phyloP scores from a whole-genome alignment of 2,888 invertebrate species.

The Cephus pulcher region DNA sequence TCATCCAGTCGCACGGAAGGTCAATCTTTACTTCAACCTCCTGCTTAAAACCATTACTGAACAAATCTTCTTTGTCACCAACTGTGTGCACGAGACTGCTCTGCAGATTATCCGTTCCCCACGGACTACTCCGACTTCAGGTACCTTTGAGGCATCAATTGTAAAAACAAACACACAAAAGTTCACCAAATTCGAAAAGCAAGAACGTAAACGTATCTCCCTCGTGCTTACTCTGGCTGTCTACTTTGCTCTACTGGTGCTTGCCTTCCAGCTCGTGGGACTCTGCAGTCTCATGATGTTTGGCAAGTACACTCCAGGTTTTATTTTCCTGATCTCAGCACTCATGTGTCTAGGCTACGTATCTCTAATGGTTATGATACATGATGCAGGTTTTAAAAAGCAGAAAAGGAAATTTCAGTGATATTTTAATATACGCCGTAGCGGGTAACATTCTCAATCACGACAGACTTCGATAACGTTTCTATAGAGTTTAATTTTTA shows the following conservation, averaged over 20 bases:
- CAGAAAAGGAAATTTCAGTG: slow-evolving; percentile 49
- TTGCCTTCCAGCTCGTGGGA: slow-evolving; percentile 49
- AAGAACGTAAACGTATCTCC: slow-evolving; percentile 44
- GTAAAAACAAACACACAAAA: not conserved
- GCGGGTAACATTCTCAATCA: slow-evolving; percentile 3
- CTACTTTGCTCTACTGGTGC: slow-evolving; percentile 52
- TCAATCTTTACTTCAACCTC: slow-evolving; percentile 48
- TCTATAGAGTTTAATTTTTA: not conserved
- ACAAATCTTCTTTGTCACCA: slow-evolving; percentile 46
- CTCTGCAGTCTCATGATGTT: slow-evolving; percentile 49
- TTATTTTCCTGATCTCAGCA: slow-evolving; percentile 54
- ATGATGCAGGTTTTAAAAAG: slow-evolving; percentile 36
- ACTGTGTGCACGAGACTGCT: slow-evolving; percentile 39
- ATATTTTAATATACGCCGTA: slow-evolving; percentile 15
- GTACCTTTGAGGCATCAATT: not conserved
- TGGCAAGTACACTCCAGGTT: slow-evolving; percentile 60
- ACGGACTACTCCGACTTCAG: not conserved
- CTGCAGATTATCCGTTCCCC: slow-evolving; percentile 20
- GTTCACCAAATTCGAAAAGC: slow-evolving; percentile 32
- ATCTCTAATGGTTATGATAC: slow-evolving; percentile 52
- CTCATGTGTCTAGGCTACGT: slow-evolving; percentile 57
- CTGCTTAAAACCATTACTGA: slow-evolving; percentile 43
- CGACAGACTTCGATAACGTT: slow-evolving; percentile 12
- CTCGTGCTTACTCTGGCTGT: slow-evolving; percentile 47
- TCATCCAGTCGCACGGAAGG: slow-evolving; percentile 52